Conservation (phyloP, 2,888 invertebrate genomes). For the Poecilobothrus nobilitatus region DNA sequence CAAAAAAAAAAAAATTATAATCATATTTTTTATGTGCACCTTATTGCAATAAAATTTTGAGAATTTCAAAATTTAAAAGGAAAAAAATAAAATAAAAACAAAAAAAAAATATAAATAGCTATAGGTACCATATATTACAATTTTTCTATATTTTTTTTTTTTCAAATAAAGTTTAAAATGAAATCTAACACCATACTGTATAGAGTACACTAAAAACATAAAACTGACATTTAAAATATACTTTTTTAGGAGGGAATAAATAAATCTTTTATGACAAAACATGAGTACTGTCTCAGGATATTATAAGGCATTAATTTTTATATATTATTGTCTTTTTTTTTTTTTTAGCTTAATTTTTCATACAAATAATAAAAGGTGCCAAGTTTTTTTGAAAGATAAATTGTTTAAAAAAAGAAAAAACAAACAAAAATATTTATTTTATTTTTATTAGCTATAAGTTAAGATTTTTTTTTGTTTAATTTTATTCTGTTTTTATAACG, state of each 20-base stretch:
- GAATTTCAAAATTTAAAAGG: neutral
- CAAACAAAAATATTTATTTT: no score
- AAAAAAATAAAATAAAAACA: neutral
- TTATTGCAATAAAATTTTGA: conserved; percentile 1
- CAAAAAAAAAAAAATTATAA: neutral
- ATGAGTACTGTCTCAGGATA: conserved; percentile 1
- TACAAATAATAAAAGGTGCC: neutral
- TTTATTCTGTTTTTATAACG: no score
- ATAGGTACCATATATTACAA: no score
- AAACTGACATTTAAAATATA: no score
- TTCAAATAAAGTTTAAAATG: no score
- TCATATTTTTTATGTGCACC: neutral
- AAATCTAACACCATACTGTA: no score
- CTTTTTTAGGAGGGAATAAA: neutral
- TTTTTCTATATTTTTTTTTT: no score
- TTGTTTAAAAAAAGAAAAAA: neutral
- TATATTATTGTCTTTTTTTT: no score
- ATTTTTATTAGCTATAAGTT: no score
- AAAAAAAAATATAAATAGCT: no score
- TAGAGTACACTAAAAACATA: no score
- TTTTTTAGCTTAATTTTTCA: neutral
- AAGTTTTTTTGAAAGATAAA: neutral
- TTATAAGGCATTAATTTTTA: neutral
- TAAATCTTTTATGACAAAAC: neutral
- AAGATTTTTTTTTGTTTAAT: no score